Percentiles rank a stretch among this genome's conserved stretches.
phyloP scores from a whole-genome alignment of 2,797 vertebrate species.

The Coracias cyanogaster region DNA sequence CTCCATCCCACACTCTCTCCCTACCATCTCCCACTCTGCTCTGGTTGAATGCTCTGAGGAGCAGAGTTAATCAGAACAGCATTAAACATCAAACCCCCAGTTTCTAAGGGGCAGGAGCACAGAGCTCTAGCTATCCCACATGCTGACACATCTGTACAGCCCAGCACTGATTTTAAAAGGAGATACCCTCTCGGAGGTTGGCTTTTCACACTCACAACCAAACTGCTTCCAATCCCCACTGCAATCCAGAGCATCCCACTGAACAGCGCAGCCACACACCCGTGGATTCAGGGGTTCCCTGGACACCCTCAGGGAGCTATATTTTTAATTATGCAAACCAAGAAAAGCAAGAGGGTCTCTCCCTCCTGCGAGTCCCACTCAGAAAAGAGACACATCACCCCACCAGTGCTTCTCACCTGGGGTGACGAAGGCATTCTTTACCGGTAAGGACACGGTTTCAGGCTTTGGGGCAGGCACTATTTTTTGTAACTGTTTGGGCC shows the following conservation, averaged over 20 bases:
- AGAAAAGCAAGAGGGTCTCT: background rate
- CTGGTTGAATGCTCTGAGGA: background rate
- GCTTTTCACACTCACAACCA: background rate
- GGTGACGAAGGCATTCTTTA: conserved; percentile 82
- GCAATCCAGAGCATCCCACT: background rate
- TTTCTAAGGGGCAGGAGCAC: background rate
- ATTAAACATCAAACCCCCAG: background rate
- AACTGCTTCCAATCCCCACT: background rate
- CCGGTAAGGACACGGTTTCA: conserved; percentile 81
- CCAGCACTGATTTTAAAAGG: background rate
- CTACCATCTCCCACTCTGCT: background rate
- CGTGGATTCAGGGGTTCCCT: background rate
- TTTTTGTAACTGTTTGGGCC: conserved; percentile 85
- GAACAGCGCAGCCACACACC: background rate
- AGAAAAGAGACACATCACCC: background rate
- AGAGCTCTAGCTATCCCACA: background rate
- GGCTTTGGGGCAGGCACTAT: conserved; percentile 85
- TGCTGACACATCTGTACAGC: background rate
- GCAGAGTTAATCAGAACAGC: background rate
- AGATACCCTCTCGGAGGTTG: fast-evolving
- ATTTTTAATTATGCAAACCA: background rate
- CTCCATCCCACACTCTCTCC: background rate
- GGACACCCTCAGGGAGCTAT: background rate
- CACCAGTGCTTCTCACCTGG: conserved; percentile 81
- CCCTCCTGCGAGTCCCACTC: background rate